Evolutionary conservation across 2,888 invertebrate genomes (phyloP).

Genomic region (Cantharis lateralis): DNA sequence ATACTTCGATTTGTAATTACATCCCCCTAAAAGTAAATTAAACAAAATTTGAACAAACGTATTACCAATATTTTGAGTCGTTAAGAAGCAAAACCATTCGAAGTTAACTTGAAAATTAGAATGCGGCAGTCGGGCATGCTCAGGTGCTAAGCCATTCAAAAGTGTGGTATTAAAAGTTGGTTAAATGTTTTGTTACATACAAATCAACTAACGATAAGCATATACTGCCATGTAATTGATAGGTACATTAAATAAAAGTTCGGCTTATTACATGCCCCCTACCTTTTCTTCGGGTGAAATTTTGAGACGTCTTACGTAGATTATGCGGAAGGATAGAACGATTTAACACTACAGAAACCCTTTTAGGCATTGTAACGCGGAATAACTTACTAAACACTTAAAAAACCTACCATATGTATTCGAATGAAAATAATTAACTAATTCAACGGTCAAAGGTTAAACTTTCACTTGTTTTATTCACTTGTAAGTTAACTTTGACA

Average conservation of each 20-base stretch:
- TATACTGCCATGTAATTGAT: constrained; percentile 4
- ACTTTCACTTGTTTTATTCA: constrained; percentile 19
- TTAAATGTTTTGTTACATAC: constrained; percentile 9
- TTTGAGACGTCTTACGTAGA: constrained; percentile 31
- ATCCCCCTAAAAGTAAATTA: not conserved
- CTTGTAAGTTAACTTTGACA: constrained; percentile 7
- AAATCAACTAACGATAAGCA: constrained; percentile 6
- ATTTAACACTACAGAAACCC: constrained; percentile 24
- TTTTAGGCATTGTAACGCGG: constrained; percentile 27
- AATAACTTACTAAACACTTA: constrained; percentile 8
- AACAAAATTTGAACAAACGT: not conserved
- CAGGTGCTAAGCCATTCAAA: constrained; percentile 18
- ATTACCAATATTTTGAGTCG: not conserved
- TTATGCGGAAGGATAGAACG: constrained; percentile 19
- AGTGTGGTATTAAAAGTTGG: constrained; percentile 2
- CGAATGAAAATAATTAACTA: constrained; percentile 12
- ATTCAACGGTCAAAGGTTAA: constrained; percentile 2
- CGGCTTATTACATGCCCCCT: constrained; percentile 21
- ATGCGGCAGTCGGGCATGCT: constrained; percentile 25
- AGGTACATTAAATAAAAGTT: constrained; percentile 3
- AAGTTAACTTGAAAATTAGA: constrained; percentile 12
- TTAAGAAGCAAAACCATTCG: not conserved
- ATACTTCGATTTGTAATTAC: not conserved
- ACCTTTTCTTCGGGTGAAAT: constrained; percentile 33
- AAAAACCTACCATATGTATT: constrained; percentile 27